Conservation (phyloP, 2,797 vertebrate species). For the Peromyscus melanophrys region DNA sequence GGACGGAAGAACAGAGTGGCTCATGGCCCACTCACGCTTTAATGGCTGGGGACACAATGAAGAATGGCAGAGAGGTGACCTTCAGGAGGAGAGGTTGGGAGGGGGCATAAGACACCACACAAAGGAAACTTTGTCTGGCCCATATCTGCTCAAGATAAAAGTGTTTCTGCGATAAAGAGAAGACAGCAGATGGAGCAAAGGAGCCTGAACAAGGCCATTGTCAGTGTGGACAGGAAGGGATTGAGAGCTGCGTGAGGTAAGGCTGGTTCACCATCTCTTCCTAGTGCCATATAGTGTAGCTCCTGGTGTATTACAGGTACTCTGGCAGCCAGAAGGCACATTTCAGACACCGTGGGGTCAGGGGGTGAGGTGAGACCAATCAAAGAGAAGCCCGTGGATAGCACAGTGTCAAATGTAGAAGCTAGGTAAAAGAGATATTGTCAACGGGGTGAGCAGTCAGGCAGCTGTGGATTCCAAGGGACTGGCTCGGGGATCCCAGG, state of each 20-base stretch:
- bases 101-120: neutral
- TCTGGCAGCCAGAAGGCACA: neutral
- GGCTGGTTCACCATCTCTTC: neutral
- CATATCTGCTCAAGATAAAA: neutral
- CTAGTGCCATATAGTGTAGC: fast-evolving
- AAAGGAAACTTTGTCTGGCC: neutral
- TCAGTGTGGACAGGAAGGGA: neutral
- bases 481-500: fast-evolving
- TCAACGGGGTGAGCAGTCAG: neutral
- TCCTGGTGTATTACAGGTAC: neutral
- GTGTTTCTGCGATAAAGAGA: neutral
- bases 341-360: neutral
- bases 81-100: neutral
- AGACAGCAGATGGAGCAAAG: neutral
- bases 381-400: neutral
- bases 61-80: neutral
- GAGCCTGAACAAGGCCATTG: neutral
- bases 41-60: neutral
- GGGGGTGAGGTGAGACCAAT: too few species aligned
- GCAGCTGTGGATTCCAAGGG: neutral
- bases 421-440: neutral
- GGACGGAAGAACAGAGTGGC: neutral
- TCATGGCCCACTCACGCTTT: neutral
- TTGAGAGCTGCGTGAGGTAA: neutral
- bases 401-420: neutral